A percentile compares a stretch with the other conserved stretches of the same genome.
Conservation (phyloP, 2,888 invertebrate genomes). For the Volucella inflata region DNA sequence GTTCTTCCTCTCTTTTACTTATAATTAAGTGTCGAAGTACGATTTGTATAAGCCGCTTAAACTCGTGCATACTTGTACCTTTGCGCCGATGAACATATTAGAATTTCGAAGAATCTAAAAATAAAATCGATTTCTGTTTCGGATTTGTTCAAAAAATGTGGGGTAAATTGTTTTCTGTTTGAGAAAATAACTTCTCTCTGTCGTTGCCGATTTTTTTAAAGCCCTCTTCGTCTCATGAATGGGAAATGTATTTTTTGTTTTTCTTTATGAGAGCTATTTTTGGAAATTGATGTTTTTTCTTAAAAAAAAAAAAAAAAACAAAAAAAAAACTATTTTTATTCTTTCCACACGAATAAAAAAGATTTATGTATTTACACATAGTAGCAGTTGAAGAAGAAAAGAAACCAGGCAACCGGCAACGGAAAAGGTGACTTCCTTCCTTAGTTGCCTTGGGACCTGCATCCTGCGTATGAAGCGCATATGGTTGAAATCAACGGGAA, state of each 20-base stretch:
- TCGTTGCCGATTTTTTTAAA: constrained; percentile 31
- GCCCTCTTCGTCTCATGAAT: constrained; percentile 53
- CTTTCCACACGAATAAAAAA: constrained; percentile 33
- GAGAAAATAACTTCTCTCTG: constrained; percentile 20
- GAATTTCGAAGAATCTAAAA: constrained; percentile 63
- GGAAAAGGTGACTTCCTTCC: constrained; percentile 62
- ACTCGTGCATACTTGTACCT: not conserved
- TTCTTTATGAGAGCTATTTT: constrained; percentile 49
- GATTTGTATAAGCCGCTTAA: constrained; percentile 9
- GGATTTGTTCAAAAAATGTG: constrained; percentile 53
- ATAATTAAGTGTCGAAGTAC: constrained; percentile 33
- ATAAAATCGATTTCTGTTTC: constrained; percentile 52
- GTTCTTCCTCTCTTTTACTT: not conserved
- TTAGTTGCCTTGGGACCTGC: constrained; percentile 18
- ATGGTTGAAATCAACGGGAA: constrained; percentile 33
- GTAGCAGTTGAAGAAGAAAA: constrained; percentile 22
- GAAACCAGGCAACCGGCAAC: constrained; percentile 10
- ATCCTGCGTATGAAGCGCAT: constrained; percentile 27
- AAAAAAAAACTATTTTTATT: constrained; percentile 41
- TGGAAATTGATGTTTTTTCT: constrained; percentile 25
- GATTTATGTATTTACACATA: constrained; percentile 1
- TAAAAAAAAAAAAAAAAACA: constrained; percentile 26
- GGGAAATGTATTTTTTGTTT: constrained; percentile 52
- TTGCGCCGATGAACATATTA: constrained; percentile 16
- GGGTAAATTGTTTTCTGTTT: constrained; percentile 37